Percentiles rank a stretch among this genome's conserved stretches.
Evolutionary conservation across 2,113 vertebrate species (phyloP).

Genomic region (Lagopus leucura): DNA sequence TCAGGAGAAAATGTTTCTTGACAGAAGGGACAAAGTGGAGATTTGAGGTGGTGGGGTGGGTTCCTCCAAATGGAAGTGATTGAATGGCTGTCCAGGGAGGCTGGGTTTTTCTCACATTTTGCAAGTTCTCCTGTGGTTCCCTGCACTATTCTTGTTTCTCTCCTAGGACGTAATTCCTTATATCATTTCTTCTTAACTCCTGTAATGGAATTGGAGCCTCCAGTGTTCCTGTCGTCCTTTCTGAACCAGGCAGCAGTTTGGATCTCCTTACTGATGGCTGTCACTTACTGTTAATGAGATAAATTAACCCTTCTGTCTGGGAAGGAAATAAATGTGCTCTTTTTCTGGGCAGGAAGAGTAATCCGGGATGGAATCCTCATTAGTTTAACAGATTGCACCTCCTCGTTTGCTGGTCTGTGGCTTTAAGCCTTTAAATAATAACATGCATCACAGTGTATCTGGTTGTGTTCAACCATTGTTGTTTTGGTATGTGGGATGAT

Average conservation of each 20-base stretch:
- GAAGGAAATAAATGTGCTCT: background rate
- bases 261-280: background rate
- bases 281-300: background rate
- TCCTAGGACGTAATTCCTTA: background rate
- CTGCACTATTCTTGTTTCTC: background rate
- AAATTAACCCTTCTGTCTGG: background rate
- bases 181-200: background rate
- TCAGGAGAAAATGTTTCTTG: background rate
- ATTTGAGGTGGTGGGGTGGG: background rate
- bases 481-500: background rate
- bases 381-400: background rate
- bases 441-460: background rate
- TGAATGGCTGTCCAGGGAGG: background rate
- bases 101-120: background rate
- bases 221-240: background rate
- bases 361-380: background rate
- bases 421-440: background rate
- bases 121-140: background rate
- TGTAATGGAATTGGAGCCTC: background rate
- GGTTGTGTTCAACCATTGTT: background rate
- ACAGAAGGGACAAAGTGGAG: background rate
- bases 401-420: background rate
- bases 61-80: background rate
- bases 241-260: background rate
- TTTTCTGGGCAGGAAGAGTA: background rate